Evolutionary conservation across 30 jellyfish, hydroid and myxozoan species (phyloP).

Genomic region (Clytia hemisphaerica): DNA sequence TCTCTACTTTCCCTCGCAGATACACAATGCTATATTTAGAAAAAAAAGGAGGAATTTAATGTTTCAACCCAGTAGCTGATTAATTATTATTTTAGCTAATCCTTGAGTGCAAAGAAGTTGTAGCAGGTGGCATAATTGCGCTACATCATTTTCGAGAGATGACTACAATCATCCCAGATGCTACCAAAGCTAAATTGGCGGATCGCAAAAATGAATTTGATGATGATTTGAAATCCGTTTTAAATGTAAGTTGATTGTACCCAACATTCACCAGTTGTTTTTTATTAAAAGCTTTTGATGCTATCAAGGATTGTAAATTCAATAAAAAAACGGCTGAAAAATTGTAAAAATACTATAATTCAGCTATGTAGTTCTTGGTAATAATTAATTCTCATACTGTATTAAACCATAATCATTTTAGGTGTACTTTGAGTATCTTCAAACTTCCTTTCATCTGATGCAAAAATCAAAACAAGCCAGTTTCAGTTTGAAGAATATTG

Average conservation of each 20-base stretch:
- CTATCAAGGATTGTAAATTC: too few species aligned
- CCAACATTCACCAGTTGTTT: too few species aligned
- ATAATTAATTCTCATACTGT: too few species aligned
- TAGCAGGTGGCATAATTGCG: slow-evolving; percentile 61
- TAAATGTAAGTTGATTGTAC: slow-evolving; percentile 48
- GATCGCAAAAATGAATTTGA: slow-evolving; percentile 53
- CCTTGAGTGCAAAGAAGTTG: slow-evolving; percentile 91
- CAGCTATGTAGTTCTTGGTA: too few species aligned
- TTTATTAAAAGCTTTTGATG: too few species aligned
- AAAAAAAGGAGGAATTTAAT: too few species aligned
- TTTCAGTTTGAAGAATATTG: slow-evolving; percentile 61
- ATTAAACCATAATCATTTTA: background rate
- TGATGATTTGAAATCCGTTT: slow-evolving; percentile 61
- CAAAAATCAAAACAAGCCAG: slow-evolving; percentile 80
- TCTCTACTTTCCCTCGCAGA: too few species aligned
- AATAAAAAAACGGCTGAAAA: too few species aligned
- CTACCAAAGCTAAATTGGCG: slow-evolving; percentile 32
- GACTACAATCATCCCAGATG: slow-evolving; percentile 55
- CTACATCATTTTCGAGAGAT: slow-evolving; percentile 56
- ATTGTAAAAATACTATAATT: too few species aligned
- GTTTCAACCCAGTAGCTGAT: too few species aligned
- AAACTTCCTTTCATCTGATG: slow-evolving; percentile 62
- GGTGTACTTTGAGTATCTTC: slow-evolving; percentile 88
- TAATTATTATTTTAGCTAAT: slow-evolving; percentile 57
- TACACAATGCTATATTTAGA: too few species aligned